phyloP scores from a whole-genome alignment of 2,113 vertebrate genomes.

The Heptranchias perlo region DNA sequence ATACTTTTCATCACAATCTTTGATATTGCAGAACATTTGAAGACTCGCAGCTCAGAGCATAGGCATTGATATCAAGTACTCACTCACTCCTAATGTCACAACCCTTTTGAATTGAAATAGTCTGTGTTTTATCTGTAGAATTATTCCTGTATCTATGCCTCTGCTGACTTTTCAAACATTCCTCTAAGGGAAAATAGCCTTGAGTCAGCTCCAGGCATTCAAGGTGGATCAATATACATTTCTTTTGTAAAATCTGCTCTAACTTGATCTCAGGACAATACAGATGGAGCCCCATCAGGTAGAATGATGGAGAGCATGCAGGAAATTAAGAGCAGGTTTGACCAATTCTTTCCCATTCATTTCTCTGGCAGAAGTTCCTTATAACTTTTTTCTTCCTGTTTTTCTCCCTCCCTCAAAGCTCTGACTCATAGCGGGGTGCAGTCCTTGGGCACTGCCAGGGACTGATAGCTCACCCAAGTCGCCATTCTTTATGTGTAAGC shows the following conservation, averaged over 20 bases:
- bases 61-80: neutral
- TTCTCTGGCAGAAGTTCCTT: neutral
- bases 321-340: neutral
- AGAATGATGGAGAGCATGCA: neutral
- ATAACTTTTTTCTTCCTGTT: neutral
- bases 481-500: neutral
- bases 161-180: neutral
- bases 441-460: neutral
- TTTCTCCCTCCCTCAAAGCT: neutral
- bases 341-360: neutral
- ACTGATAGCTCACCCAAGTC: neutral
- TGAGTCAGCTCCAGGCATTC: neutral
- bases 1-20: neutral
- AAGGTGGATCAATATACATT: neutral
- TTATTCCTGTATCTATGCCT: neutral
- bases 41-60: neutral
- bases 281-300: neutral
- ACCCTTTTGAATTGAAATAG: neutral
- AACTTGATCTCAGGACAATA: neutral
- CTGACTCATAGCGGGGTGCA: neutral
- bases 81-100: neutral
- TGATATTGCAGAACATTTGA: neutral
- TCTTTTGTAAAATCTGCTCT: neutral
- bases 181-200: neutral
- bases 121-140: neutral